Evolutionary conservation across 2,113 vertebrate genomes (phyloP).

Genomic region (Bos javanicus): DNA sequence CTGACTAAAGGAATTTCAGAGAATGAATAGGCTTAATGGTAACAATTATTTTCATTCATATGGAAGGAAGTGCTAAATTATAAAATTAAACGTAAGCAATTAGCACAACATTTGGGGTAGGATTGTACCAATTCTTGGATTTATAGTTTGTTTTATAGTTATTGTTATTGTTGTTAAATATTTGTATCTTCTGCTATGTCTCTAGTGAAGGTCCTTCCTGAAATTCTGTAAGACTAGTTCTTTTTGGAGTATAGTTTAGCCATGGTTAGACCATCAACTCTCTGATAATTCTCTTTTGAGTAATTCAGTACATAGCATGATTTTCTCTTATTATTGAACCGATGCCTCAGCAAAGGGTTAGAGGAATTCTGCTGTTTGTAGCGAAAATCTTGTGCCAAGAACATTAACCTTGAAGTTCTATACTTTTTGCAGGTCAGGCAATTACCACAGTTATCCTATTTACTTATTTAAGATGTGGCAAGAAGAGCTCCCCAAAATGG

Average conservation of each 20-base stretch:
- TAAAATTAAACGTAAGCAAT: constrained; percentile 34
- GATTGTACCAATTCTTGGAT: not conserved
- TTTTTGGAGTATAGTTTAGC: not conserved
- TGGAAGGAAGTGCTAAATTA: constrained; percentile 31
- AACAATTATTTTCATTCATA: constrained; percentile 23
- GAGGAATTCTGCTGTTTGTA: constrained; percentile 66
- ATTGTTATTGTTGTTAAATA: not conserved
- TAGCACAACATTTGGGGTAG: not conserved
- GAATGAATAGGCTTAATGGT: constrained; percentile 39
- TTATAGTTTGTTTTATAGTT: not conserved
- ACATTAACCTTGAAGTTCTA: constrained; percentile 55
- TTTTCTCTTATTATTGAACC: constrained; percentile 60
- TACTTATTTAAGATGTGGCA: constrained; percentile 59
- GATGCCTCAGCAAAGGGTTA: constrained; percentile 56
- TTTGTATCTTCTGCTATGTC: not conserved
- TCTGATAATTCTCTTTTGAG: constrained; percentile 60
- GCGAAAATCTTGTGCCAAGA: constrained; percentile 57
- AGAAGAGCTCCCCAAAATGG: constrained; percentile 14
- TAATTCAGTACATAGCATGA: constrained; percentile 45
- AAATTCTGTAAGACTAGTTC: not conserved
- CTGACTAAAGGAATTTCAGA: constrained; percentile 51
- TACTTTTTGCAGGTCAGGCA: constrained; percentile 52
- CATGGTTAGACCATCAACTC: constrained; percentile 1
- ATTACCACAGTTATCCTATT: constrained; percentile 59
- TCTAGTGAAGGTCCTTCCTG: not conserved